Percentiles rank a stretch among this genome's conserved stretches.
These are phyloP conservation scores for Luffia ferchaultella DNA, from an alignment of 2,888 invertebrate species.

Conservation along the genomic window DNA sequence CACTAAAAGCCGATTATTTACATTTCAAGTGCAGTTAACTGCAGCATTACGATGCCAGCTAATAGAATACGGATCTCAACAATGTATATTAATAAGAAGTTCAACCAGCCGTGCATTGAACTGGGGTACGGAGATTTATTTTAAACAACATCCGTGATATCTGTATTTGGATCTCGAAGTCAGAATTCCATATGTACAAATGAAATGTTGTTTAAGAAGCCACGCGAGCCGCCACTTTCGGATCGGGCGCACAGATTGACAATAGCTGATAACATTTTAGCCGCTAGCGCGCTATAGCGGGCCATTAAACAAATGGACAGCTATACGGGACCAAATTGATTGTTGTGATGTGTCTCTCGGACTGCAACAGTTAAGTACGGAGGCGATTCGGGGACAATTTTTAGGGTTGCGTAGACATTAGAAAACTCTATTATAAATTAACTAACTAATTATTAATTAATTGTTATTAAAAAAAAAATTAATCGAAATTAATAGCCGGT, in stretches of 20 bases:
- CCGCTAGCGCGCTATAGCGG: conserved; percentile 39
- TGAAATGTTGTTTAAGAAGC: conserved; percentile 15
- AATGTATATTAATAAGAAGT: too few relatives aligned
- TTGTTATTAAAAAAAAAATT: too few relatives aligned
- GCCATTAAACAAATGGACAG: conserved; percentile 60
- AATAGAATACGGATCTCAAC: too few relatives aligned
- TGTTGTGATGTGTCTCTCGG: conserved; percentile 50
- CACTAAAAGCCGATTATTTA: too few relatives aligned
- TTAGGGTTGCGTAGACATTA: too few relatives aligned
- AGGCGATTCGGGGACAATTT: background rate
- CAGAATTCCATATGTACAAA: conserved; percentile 28
- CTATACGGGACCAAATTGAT: conserved; percentile 47
- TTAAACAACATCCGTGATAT: background rate
- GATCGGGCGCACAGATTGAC: conserved; percentile 40
- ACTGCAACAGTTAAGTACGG: conserved; percentile 21
- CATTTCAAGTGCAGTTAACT: too few relatives aligned
- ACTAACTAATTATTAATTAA: too few relatives aligned
- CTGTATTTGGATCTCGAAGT: conserved; percentile 24
- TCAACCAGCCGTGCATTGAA: too few relatives aligned
- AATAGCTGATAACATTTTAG: conserved; percentile 54
- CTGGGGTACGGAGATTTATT: background rate
- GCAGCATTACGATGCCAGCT: too few relatives aligned
- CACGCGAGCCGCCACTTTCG: conserved; percentile 9
- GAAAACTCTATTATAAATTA: too few relatives aligned
- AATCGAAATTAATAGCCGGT: too few relatives aligned